These are phyloP conservation scores for Platypus cylindrus DNA, from an alignment of 2,888 invertebrate species.

Conservation along the genomic window DNA sequence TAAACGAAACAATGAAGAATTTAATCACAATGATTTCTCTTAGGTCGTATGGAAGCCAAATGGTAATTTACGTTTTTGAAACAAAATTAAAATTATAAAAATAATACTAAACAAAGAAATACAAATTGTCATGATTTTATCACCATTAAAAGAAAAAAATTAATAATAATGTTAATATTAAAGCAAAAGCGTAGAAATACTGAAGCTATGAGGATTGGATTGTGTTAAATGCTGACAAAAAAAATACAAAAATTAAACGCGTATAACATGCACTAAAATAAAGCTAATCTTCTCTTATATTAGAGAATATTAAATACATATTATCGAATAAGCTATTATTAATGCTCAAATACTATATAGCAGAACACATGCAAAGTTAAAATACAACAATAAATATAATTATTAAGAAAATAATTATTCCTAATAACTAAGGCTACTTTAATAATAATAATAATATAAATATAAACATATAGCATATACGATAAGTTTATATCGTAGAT, in stretches of 20 bases:
- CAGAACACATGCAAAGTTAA: conserved; percentile 34
- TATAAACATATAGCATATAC: no score
- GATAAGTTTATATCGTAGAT: no score
- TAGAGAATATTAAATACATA: no score
- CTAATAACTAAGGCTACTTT: no score
- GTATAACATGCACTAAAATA: conserved; percentile 15
- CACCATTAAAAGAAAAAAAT: no score
- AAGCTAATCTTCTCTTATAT: no score
- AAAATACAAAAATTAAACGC: conserved; percentile 11
- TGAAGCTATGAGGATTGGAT: conserved; percentile 14
- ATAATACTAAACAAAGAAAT: conserved; percentile 16
- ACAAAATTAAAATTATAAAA: conserved; percentile 14
- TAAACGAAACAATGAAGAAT: no score
- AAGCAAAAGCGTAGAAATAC: conserved; percentile 20
- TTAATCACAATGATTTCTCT: conserved; percentile 20
- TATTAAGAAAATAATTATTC: no score
- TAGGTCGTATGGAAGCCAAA: conserved; percentile 29
- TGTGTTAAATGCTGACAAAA: no score
- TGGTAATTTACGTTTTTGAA: conserved; percentile 16
- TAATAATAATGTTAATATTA: conserved; percentile 3
- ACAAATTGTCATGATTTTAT: conserved; percentile 23
- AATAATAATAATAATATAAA: no score
- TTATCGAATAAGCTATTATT: no score
- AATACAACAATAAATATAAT: conserved; percentile 25
- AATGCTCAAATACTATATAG: no score